phyloP scores from a whole-genome alignment of 2,113 vertebrate genomes.

The Nesogale talazaci region DNA sequence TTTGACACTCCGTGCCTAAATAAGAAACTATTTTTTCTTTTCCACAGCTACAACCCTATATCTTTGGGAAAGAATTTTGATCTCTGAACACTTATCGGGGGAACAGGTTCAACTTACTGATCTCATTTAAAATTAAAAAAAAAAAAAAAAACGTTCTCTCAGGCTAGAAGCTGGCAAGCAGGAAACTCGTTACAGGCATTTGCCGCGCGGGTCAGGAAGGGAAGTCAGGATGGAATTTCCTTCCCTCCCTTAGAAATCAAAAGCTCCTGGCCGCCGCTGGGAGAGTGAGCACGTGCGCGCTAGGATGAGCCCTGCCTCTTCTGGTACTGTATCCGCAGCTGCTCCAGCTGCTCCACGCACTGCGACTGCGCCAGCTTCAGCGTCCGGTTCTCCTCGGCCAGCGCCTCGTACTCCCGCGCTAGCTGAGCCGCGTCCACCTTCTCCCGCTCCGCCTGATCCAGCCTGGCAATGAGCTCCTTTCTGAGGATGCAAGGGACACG shows the following conservation, averaged over 20 bases:
- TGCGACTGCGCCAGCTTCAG: constrained; percentile 93
- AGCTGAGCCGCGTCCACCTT: constrained; percentile 92
- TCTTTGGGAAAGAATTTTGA: constrained; percentile 36
- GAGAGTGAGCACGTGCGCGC: constrained; percentile 79
- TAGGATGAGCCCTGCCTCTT: constrained; percentile 95
- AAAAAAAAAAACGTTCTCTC: constrained; percentile 37
- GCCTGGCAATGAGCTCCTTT: constrained; percentile 93
- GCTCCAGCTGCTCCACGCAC: constrained; percentile 94
- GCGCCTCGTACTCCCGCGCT: constrained; percentile 93
- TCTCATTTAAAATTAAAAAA: constrained; percentile 14
- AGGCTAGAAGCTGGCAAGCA: constrained; percentile 68
- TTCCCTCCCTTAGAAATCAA: constrained; percentile 73
- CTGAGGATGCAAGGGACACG: constrained; percentile 79
- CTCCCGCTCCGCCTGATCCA: constrained; percentile 95
- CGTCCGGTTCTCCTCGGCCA: constrained; percentile 94
- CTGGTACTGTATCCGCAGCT: constrained; percentile 91
- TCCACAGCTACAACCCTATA: too few species aligned
- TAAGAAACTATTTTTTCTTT: neutral
- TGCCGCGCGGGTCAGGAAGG: constrained; percentile 77
- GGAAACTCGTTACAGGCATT: constrained; percentile 81
- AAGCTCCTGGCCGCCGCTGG: constrained; percentile 75
- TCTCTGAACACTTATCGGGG: constrained; percentile 40
- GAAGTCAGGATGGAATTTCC: constrained; percentile 72
- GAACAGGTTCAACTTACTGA: constrained; percentile 20
- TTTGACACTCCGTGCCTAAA: constrained; percentile 22